Percentiles rank a stretch among this genome's conserved stretches.
Conservation (phyloP, 2,113 vertebrate species). For the Campylorhamphus procurvoides region DNA sequence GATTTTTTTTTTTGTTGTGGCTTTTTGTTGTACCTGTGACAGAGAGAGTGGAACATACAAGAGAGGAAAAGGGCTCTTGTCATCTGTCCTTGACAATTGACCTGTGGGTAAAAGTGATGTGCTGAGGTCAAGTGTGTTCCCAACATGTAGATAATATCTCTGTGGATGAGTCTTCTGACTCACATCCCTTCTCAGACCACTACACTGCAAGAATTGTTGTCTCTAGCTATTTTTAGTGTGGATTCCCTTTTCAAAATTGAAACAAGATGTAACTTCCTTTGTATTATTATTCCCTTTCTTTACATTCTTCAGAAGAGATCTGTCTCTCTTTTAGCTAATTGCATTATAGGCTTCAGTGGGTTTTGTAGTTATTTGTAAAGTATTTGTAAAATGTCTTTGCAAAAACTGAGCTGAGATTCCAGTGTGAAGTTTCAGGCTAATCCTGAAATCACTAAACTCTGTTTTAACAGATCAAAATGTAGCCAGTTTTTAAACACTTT, state of each 20-base stretch:
- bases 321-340: not conserved
- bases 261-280: not conserved
- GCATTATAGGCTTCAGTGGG: not conserved
- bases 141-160: not conserved
- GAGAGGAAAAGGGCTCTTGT: not conserved
- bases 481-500: slow-evolving; percentile 20
- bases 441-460: not conserved
- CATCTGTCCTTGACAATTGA: not conserved
- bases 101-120: not conserved
- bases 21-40: not conserved
- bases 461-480: not conserved
- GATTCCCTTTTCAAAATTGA: not conserved
- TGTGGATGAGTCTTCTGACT: not conserved
- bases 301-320: not conserved
- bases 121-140: not conserved
- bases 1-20: not conserved
- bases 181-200: not conserved
- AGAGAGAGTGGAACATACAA: not conserved
- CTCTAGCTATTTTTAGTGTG: not conserved
- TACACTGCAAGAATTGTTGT: not conserved
- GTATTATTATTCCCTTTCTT: not conserved
- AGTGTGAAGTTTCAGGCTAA: not conserved
- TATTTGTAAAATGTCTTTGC: not conserved
- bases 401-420: not conserved
- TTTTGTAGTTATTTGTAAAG: not conserved